Base-by-base conservation (phyloP, 2,113 vertebrate species). In the Oncorhynchus tshawytscha region DNA sequence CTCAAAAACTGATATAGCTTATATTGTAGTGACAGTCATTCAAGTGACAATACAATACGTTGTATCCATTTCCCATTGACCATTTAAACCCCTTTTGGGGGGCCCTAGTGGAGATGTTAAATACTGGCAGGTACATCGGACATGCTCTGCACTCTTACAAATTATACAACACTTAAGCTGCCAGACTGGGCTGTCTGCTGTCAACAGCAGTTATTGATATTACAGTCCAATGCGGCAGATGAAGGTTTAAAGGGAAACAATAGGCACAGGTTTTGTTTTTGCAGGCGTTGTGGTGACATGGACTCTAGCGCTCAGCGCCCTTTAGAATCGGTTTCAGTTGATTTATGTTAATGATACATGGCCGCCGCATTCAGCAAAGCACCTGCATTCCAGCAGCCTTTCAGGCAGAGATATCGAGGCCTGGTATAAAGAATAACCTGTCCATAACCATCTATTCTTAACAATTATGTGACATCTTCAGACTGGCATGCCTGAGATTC, bases 401-500 rank as follows among this genome's bases (percentile, higher is more conserved):
- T 78, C 69, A 78, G 70, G n/a, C 25, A 22, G 70, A 54, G 16
- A 71, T 70, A 72, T 68, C 31, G 13, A 16, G n/a, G n/a, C 20
- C 59, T 22, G n/a, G 59, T 29, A 72, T 78, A 57, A 74, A 68
- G 57, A 45, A 54, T 39, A 74, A 81, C 72, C 65, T 71, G 78
- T 70, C 62, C 51, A 27, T 75, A 70, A 69, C 48, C 72, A 67
- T n/a, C 31, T 24, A 22, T 22, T 79, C 65, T 79, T 49, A 75
- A 73, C 60, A 71, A 68, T 66, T 76, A 31, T 78, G 67, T 72
- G 25, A n/a, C 31, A 67, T 77, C 18, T 78, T 71, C 57, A n/a
- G 66, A 25, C 29, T 39, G 71, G 51, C 85, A 76, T 84, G 74
- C 70, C 71, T 72, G 29, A 29, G 45, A 86, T 84, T 82, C 71